A percentile compares a stretch with the other conserved stretches of the same genome.
Evolutionary conservation across 2,888 invertebrate species (phyloP).

Genomic region (Epinotia ramella): DNA sequence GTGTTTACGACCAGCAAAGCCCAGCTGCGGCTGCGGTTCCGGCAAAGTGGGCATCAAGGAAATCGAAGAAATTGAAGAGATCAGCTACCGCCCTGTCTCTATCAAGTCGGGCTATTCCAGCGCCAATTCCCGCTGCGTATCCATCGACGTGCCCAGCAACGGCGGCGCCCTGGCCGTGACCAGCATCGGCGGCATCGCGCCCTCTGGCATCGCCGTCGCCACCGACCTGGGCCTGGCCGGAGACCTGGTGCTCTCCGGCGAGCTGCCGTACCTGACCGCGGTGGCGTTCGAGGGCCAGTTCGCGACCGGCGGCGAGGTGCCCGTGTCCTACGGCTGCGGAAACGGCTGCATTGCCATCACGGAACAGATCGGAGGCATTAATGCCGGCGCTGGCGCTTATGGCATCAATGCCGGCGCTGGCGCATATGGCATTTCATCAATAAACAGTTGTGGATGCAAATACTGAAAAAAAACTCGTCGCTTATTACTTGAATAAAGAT

Average conservation of each 20-base stretch:
- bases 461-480: no score
- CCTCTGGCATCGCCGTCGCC: constrained; percentile 51
- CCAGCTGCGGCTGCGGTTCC: background rate
- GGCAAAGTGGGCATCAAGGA: background rate
- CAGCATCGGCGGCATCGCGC: constrained; percentile 19
- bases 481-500: no score
- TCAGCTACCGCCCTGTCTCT: constrained; percentile 4
- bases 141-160: constrained; percentile 43
- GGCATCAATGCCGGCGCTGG: background rate
- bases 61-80: background rate
- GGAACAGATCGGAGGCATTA: background rate
- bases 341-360: constrained; percentile 39
- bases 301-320: constrained; percentile 20
- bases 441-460: background rate
- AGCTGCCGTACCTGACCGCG: constrained; percentile 34
- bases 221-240: constrained; percentile 60
- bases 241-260: constrained; percentile 55
- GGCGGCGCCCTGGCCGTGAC: constrained; percentile 20
- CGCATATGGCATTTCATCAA: no score
- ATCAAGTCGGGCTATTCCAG: constrained; percentile 34
- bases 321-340: constrained; percentile 34
- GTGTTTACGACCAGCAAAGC: background rate
- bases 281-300: constrained; percentile 33
- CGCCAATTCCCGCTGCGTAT: constrained; percentile 31
- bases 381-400: background rate